Evolutionary conservation across 2,113 vertebrate species (phyloP), one percentile per base, ranked within the genome.

Genomic region (Laticauda laticaudata): DNA sequence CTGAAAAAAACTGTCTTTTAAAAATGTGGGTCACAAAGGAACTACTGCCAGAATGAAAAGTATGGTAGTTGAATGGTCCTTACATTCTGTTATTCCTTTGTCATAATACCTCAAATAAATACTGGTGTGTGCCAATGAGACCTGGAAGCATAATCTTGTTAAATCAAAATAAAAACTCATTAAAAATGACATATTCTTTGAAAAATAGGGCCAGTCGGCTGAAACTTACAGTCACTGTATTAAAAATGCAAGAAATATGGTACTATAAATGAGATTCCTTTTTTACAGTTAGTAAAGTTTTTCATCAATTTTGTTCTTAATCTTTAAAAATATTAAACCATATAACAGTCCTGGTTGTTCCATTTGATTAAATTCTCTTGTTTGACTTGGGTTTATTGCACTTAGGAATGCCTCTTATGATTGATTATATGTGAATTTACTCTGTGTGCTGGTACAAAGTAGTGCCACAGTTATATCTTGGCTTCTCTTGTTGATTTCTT

Each of bases 151-250:
- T 4, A 23, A 43, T 90, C 43, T 39, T 89, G 94, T 89, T 93
- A 93, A 94, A 96, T 95, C 87, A 54, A 95, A 86, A 94, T 94
- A 93, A 64, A 4, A 89, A 91, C 75, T 90, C 43, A 87, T 18
- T 93, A 0, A 43, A 75, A 24, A 93, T 95, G 93, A 95, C 48
- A 92, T n/a, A 89, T 59, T 45, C 5, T 89, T 89, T 26, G 43
- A 89, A 59, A 61, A 23, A 34, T 88, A 54, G 9, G 24, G 20
- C 7, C 39, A 61, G 1, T 90, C 2, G 1, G 24, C 5, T 45
- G 39, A 48, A 61, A 34, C 26, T 21, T 43, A 61, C 21, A 2
- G 39, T 29, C 21, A 21, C 34, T 21, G 39, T 43, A 75, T 39
- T 81, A 43, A 81, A 81, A 81, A 39, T 81, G 34, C 34, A 81